Conservation (phyloP, 1,140 invertebrate genomes). For the Ladona fulva region DNA sequence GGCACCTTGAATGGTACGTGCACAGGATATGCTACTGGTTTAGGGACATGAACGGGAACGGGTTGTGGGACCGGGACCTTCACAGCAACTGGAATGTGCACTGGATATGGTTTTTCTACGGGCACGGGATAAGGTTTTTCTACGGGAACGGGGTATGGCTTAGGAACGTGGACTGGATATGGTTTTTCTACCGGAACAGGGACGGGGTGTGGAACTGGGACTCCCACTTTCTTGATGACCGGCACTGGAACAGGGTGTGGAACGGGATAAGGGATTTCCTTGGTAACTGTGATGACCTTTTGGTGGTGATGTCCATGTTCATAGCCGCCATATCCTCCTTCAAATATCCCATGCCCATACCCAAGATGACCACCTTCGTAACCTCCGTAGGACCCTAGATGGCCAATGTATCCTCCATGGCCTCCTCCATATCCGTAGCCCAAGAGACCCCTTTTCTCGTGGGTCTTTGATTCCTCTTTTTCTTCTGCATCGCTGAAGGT, state of each 20-base stretch:
- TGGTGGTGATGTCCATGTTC: not conserved
- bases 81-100: slow-evolving; percentile 19
- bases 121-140: slow-evolving; percentile 19
- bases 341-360: not conserved
- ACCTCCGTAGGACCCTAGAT: not conserved
- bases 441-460: slow-evolving; percentile 14
- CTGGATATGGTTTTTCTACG: slow-evolving; percentile 17
- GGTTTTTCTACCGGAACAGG: not conserved
- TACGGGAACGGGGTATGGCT: slow-evolving; percentile 8
- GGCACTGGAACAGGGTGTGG: not conserved
- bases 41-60: slow-evolving; percentile 12
- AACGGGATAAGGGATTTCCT: not conserved
- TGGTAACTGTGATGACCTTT: not conserved
- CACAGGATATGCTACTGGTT: slow-evolving; percentile 13
- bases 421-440: slow-evolving; percentile 15
- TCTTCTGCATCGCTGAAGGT: not conserved
- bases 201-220: not conserved
- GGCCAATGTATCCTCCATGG: not conserved
- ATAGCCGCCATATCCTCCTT: not conserved
- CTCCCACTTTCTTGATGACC: not conserved
- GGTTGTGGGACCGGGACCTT: slow-evolving; percentile 17
- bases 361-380: not conserved
- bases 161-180: not conserved
- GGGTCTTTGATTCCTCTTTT: not conserved
- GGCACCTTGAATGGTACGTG: not conserved